phyloP scores from a whole-genome alignment of 2,797 vertebrate species.

The Bovichtus diacanthus region DNA sequence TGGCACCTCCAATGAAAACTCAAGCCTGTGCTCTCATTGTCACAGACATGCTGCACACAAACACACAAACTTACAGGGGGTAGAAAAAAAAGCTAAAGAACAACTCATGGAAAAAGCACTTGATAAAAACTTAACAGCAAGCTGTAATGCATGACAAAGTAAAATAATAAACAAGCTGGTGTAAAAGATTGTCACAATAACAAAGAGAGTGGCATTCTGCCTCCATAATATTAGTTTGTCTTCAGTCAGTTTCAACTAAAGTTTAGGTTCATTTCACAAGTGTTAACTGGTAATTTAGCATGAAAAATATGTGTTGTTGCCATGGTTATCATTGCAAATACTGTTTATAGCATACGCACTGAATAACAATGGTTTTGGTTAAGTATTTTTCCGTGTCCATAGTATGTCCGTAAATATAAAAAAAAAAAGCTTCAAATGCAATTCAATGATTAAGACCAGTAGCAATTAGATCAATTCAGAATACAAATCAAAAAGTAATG shows the following conservation, averaged over 20 bases:
- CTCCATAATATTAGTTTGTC: not conserved
- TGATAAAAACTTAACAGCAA: constrained; percentile 4
- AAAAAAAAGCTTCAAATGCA: not conserved
- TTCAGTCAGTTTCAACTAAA: not conserved
- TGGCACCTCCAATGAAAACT: constrained; percentile 77
- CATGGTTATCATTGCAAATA: not conserved
- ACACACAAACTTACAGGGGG: constrained; percentile 10
- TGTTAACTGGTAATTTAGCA: not conserved
- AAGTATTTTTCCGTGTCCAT: not conserved
- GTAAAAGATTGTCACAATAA: not conserved
- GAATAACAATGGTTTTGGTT: not conserved
- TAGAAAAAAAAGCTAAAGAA: constrained; percentile 23
- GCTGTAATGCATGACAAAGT: not conserved
- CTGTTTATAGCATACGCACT: too few species aligned
- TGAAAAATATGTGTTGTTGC: not conserved
- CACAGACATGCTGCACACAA: constrained; percentile 38
- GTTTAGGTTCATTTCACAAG: not conserved
- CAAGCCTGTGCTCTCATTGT: constrained; percentile 56
- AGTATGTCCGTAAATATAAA: not conserved
- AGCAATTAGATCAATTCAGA: not conserved
- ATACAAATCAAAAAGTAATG: not conserved
- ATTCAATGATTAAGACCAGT: not conserved
- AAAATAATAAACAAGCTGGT: not conserved
- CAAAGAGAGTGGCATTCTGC: too few species aligned
- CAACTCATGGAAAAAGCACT: constrained; percentile 11